phyloP scores from a whole-genome alignment of 1,140 invertebrate species.

The Callitettix versicolor region DNA sequence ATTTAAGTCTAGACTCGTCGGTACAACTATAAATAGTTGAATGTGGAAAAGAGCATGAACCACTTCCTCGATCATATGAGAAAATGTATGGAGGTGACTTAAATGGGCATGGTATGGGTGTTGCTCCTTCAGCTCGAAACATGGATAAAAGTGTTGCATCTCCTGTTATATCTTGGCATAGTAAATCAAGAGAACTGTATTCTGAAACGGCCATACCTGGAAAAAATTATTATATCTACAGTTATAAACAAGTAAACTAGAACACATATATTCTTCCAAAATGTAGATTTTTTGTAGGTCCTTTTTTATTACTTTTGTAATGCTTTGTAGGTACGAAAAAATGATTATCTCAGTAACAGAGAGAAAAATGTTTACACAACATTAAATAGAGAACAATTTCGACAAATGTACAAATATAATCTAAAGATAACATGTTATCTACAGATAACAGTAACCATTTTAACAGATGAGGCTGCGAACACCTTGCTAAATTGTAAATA shows the following conservation, averaged over 20 bases:
- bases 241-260: too few relatives aligned
- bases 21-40: slow-evolving; percentile 73
- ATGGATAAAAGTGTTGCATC: slow-evolving; percentile 79
- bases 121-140: slow-evolving; percentile 66
- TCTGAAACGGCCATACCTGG: slow-evolving; percentile 8
- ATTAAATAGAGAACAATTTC: too few relatives aligned
- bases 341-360: not conserved
- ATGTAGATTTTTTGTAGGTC: not conserved
- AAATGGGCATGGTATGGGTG: slow-evolving; percentile 68
- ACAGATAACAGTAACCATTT: too few relatives aligned
- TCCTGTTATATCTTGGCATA: slow-evolving; percentile 76
- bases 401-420: too few relatives aligned
- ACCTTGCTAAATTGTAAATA: too few relatives aligned
- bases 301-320: not conserved
- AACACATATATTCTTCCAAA: not conserved
- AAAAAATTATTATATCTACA: too few relatives aligned
- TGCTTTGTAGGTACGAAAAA: not conserved
- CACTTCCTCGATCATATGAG: slow-evolving; percentile 65
- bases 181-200: slow-evolving; percentile 44
- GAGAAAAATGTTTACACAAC: too few relatives aligned
- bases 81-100: slow-evolving; percentile 54
- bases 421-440: too few relatives aligned
- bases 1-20: slow-evolving; percentile 63
- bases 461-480: too few relatives aligned
- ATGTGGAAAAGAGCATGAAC: slow-evolving; percentile 56